Evolutionary conservation across 2,888 invertebrate genomes (phyloP), one percentile per base, ranked within the genome.

Genomic region (Plebejus melissa): DNA sequence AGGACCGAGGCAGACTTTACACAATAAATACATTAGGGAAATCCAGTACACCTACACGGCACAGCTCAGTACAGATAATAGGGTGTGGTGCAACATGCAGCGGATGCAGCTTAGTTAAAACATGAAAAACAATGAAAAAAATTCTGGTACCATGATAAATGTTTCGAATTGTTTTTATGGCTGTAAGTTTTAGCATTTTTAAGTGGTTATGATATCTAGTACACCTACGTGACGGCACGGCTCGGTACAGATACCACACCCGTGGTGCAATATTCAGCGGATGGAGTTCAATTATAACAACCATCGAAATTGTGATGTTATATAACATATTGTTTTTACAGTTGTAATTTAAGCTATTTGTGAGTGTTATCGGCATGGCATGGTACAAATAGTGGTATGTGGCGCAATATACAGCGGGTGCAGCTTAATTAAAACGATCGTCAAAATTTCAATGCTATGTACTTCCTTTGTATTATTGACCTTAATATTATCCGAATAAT

Each of bases 11-110:
- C 28, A 87, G 85, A 84, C 82, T 85, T 84, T 81, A 83, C 83
- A 83, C 82, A 82, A 85, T 82, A 86, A 87, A 90, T 88, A 87
- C 88, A 90, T 89, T 86, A 83, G 83, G 82, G 87, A 83, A 88
- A 90, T 89, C 88, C 86, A 85, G 79, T 77, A 80, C 65, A 65
- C 32, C 65, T 65, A 65, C 65, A 65, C 28, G 22, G 54, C 4
- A 4, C 58, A 22, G 58, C 22, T 9, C 28, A 32, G 65, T 16
- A 36, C 32, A 36, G 65, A 65, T 16, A 65, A 3, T 65, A 32
- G 13, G 65, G 65, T 65, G 32, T 32, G 65, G 65, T 36, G 32
- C 65, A 5, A 65, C 5, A 4, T 11, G 1, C 11, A 65, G 65
- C 65, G 65, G 65, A 16, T 69, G 69, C 41, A 7, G 16, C 4